Conservation (phyloP, 1,140 invertebrate species). For the Drosophila pandora region DNA sequence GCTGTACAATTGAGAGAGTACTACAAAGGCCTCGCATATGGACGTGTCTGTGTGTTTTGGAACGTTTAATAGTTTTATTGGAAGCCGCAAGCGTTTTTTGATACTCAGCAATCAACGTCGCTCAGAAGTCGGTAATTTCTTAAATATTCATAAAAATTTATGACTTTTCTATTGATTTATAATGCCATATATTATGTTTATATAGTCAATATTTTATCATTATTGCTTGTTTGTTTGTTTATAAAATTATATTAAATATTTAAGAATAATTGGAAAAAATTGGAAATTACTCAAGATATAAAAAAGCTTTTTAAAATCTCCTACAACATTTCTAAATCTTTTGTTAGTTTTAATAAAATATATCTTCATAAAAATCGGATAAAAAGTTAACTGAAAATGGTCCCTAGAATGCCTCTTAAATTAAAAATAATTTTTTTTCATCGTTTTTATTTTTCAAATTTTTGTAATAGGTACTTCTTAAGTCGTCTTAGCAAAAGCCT, state of each 20-base stretch:
- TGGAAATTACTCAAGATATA: too few relatives aligned
- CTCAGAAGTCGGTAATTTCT: not conserved
- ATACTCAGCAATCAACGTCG: slow-evolving; percentile 21
- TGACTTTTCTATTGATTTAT: slow-evolving; percentile 8
- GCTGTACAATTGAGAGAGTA: slow-evolving; percentile 63
- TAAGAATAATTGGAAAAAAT: too few relatives aligned
- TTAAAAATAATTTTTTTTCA: too few relatives aligned
- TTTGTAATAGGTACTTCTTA: not conserved
- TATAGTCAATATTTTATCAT: too few relatives aligned
- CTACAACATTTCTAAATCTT: too few relatives aligned
- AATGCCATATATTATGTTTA: too few relatives aligned
- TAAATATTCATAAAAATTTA: not conserved
- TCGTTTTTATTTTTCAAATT: not conserved
- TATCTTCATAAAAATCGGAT: too few relatives aligned
- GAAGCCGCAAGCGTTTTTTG: slow-evolving; percentile 35
- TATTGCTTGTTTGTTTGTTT: too few relatives aligned
- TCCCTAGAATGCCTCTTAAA: not conserved
- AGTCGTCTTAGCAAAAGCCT: not conserved
- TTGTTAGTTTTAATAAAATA: too few relatives aligned
- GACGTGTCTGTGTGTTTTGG: slow-evolving; percentile 24
- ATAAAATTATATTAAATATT: too few relatives aligned
- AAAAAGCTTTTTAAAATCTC: too few relatives aligned
- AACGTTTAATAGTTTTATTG: slow-evolving; percentile 69
- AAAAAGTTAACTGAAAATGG: too few relatives aligned
- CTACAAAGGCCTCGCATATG: slow-evolving; percentile 31